Evolutionary conservation across 1,140 invertebrate species (phyloP).

Genomic region (Venustaconcha ellipsiformis): DNA sequence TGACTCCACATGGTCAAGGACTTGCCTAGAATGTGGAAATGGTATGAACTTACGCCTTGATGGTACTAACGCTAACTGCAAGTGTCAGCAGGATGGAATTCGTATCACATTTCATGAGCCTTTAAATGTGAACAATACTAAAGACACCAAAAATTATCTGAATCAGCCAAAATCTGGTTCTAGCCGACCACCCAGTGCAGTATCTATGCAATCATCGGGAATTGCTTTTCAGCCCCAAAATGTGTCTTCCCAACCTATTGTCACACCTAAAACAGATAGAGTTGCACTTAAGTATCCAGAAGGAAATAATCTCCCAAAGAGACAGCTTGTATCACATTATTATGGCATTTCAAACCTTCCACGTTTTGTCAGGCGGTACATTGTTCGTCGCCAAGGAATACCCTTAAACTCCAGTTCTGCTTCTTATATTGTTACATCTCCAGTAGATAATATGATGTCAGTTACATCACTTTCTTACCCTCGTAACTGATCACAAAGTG

Average conservation of each 20-base stretch:
- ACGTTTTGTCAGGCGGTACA: slow-evolving; percentile 43
- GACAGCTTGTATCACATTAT: too few species aligned
- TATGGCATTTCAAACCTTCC: slow-evolving; percentile 23
- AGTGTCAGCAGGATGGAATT: slow-evolving; percentile 57
- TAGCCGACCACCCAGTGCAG: slow-evolving; percentile 36
- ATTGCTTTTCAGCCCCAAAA: too few species aligned
- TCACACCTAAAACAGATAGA: too few species aligned
- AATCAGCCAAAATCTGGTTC: slow-evolving; percentile 4
- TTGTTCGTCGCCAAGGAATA: slow-evolving; percentile 25
- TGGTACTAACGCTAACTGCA: slow-evolving; percentile 54
- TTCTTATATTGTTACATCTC: slow-evolving; percentile 45
- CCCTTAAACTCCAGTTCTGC: slow-evolving; percentile 17
- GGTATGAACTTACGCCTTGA: slow-evolving; percentile 58
- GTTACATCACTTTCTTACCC: slow-evolving; percentile 33
- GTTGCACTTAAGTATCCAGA: too few species aligned
- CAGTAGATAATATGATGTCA: slow-evolving; percentile 41
- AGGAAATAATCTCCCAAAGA: too few species aligned
- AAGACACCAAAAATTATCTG: too few species aligned
- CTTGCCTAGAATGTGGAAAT: slow-evolving; percentile 53
- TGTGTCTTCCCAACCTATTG: too few species aligned
- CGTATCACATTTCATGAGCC: slow-evolving; percentile 7
- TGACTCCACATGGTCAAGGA: slow-evolving; percentile 45
- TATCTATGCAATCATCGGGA: neutral
- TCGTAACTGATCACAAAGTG: too few species aligned
- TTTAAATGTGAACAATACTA: too few species aligned